Percentiles rank a stretch among this genome's conserved stretches.
Conservation (phyloP, 2,113 vertebrate genomes). For the Genyomyrus donnyi region DNA sequence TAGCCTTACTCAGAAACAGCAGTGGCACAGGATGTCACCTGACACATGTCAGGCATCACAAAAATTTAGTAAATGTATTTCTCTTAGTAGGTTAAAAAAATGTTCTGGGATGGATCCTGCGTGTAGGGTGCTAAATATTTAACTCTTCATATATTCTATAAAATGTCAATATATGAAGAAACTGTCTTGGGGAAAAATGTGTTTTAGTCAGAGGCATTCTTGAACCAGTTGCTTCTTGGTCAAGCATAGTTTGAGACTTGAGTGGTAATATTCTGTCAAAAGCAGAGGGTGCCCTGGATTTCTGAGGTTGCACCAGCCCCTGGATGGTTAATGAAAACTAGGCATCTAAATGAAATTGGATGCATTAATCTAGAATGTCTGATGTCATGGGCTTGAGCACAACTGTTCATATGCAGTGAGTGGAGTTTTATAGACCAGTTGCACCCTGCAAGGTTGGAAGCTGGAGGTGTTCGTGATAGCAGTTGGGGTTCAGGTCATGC, state of each 20-base stretch:
- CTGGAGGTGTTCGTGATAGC: background rate
- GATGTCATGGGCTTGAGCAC: background rate
- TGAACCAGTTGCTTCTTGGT: background rate
- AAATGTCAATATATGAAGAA: background rate
- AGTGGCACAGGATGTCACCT: background rate
- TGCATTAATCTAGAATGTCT: slow-evolving; percentile 27
- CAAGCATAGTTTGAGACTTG: background rate
- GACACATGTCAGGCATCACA: background rate
- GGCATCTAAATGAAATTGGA: background rate
- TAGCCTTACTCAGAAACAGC: background rate
- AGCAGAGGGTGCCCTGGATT: background rate
- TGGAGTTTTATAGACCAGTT: background rate
- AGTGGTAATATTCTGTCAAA: background rate
- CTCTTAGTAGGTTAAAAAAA: background rate
- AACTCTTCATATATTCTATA: background rate
- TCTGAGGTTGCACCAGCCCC: background rate
- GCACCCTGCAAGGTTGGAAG: background rate
- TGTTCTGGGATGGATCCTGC: background rate
- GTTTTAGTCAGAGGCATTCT: background rate
- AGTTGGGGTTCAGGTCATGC: background rate
- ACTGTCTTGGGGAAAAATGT: background rate
- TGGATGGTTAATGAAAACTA: background rate
- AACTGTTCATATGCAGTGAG: background rate
- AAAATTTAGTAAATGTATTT: background rate
- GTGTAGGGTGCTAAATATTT: background rate